These are phyloP conservation scores for Spatulosminthurus flaviceps DNA, from an alignment of 2,888 invertebrate genomes.

Conservation along the genomic window DNA sequence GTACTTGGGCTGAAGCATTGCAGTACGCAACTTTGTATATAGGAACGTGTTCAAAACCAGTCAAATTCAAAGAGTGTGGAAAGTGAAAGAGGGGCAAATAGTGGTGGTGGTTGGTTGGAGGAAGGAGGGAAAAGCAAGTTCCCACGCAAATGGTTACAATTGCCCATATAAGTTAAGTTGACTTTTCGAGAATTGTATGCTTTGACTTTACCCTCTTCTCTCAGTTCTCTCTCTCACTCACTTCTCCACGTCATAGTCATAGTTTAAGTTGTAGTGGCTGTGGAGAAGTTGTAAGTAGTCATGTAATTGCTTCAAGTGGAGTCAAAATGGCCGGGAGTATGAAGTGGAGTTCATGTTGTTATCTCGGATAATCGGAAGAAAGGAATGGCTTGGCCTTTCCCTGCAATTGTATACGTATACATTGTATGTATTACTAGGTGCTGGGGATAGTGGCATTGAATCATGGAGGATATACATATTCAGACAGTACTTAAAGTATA, in stretches of 20 bases:
- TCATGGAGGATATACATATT: too few species aligned
- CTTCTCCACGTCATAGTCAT: background rate
- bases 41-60: too few species aligned
- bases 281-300: slow-evolving; percentile 57
- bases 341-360: slow-evolving; percentile 53
- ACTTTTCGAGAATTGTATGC: slow-evolving; percentile 8
- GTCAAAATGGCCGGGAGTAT: slow-evolving; percentile 58
- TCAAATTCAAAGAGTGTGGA: too few species aligned
- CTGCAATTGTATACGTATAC: too few species aligned
- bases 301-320: slow-evolving; percentile 64
- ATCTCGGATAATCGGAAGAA: slow-evolving; percentile 59
- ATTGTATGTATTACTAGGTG: too few species aligned
- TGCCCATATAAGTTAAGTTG: slow-evolving; percentile 35
- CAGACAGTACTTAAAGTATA: too few species aligned
- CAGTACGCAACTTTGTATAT: too few species aligned
- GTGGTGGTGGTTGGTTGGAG: too few species aligned
- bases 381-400: slow-evolving; percentile 25
- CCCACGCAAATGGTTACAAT: slow-evolving; percentile 36
- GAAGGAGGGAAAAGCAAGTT: background rate
- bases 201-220: background rate
- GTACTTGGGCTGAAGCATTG: slow-evolving; percentile 24
- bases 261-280: slow-evolving; percentile 22
- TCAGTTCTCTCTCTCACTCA: background rate
- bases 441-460: too few species aligned
- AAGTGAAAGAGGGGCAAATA: background rate